Conservation (phyloP, 1,140 invertebrate species). For the Lordiphosa stackelbergi region DNA sequence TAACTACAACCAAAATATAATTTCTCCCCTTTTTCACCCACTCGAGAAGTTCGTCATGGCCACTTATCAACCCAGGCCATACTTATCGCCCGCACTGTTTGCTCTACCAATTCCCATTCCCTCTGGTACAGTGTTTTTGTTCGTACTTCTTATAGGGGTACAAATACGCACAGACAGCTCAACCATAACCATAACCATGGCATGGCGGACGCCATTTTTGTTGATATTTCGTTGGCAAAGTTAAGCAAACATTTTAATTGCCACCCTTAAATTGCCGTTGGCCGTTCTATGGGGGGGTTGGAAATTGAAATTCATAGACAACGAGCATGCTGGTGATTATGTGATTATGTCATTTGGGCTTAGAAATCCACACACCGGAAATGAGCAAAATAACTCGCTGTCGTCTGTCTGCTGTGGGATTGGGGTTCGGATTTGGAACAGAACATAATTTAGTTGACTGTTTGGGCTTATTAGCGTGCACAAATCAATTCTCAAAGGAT, state of each 20-base stretch:
- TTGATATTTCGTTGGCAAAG: constrained; percentile 1
- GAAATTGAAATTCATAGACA: constrained; percentile 60
- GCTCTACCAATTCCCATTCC: constrained; percentile 23
- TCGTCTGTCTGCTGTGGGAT: constrained; percentile 6
- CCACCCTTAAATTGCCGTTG: constrained; percentile 41
- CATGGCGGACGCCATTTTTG: constrained; percentile 54
- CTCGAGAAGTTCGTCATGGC: constrained; percentile 37
- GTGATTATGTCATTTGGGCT: constrained; percentile 69
- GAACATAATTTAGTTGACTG: constrained; percentile 65
- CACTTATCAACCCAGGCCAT: constrained; percentile 20
- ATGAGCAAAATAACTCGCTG: constrained; percentile 34
- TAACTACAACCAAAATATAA: constrained; percentile 3
- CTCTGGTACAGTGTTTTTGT: background rate
- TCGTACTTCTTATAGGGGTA: no score
- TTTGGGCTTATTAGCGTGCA: constrained; percentile 72
- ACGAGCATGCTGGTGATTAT: constrained; percentile 12
- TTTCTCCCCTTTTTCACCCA: constrained; percentile 33
- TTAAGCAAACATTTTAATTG: constrained; percentile 69
- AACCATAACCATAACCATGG: constrained; percentile 24
- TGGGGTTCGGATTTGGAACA: constrained; percentile 4
- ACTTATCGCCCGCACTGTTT: constrained; percentile 45
- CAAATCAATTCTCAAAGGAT: constrained; percentile 75
- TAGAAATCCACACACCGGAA: constrained; percentile 44
- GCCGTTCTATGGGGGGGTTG: constrained; percentile 23
- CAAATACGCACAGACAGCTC: background rate